Conservation (phyloP, 2,888 invertebrate genomes). For the Nephrotoma appendiculata region DNA sequence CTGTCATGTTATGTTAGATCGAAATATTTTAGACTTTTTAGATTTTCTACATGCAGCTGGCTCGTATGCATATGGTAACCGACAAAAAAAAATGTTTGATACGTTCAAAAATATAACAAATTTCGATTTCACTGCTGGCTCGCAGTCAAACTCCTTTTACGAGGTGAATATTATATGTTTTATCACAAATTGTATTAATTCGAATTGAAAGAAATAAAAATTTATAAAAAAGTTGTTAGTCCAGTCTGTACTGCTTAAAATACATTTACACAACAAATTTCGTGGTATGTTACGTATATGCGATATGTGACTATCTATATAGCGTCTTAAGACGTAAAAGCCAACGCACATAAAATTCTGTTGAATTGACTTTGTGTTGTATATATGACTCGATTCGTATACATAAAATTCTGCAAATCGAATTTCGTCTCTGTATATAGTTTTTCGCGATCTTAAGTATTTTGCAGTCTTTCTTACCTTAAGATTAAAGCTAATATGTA, state of each 20-base stretch:
- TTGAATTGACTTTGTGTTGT: neutral
- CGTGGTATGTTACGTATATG: neutral
- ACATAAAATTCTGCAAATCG: neutral
- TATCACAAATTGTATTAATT: neutral
- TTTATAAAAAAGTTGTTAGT: neutral
- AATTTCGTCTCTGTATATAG: neutral
- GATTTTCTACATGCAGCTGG: too few species aligned
- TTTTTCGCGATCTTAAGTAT: neutral
- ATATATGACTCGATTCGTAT: neutral
- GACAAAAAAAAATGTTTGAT: too few species aligned
- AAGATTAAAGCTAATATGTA: neutral
- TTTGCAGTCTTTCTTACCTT: neutral
- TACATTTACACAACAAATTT: neutral
- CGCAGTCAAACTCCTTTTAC: neutral
- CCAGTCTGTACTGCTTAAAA: neutral
- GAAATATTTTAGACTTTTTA: too few species aligned
- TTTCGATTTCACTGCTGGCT: slow-evolving; percentile 1
- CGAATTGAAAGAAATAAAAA: neutral
- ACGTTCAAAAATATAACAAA: neutral
- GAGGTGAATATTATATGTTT: neutral
- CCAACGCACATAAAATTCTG: neutral
- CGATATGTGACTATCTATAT: neutral
- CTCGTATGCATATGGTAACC: too few species aligned
- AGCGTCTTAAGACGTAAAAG: neutral
- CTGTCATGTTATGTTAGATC: too few species aligned